Base-by-base conservation (phyloP, 2,797 vertebrate genomes). In the Gallirallus australis region DNA sequence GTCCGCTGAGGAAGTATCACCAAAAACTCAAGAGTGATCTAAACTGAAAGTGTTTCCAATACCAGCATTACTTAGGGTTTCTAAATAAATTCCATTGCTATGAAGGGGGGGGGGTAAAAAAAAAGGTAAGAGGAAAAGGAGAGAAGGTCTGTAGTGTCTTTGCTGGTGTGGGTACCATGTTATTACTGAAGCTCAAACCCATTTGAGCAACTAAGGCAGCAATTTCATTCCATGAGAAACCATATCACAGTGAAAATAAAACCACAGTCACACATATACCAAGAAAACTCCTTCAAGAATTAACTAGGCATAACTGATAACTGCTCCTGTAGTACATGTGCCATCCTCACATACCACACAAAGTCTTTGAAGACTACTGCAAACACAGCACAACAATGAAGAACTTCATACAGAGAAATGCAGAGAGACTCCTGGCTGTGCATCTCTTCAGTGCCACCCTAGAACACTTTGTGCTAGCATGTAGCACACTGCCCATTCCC, bases 271-370 rank as follows among this genome's bases (percentile, higher is more conserved):
- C 60, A 86, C 25, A 42, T 40, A 77, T 23, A 42, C 50, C 61
- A 70, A 81, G 39, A 72, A 72, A 92, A 57, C 11, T 30, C 25
- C 68, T 56, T 64, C 65, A 73, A 61, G 28, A 94, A 57, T 12
- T 78, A 47, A 53, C 56, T 30, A 70, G 31, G 42, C 4, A 1
- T 53, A 82, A 78, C 15, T 42, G 48, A 53, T 8, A 73, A 16
- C 18, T 65, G 35, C 24, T 65, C 1, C 1, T 4, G 6, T 12
- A 37, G 21, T 5, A 27, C 30, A 27, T 1, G 6, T 4, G 4
- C 60, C 64, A 23, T 21, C 45, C 59, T 56, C 40, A 24, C 52
- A 23, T 5, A 70, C 11, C 23, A 60, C 60, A 59, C 21, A 18
- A 68, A 72, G 59, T 35, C 35, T 80, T 31, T 54, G 82, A 81